Percentiles rank a stretch among this genome's conserved stretches.
Conservation (phyloP, 2,888 invertebrate species). For the Abscondita cerata region DNA sequence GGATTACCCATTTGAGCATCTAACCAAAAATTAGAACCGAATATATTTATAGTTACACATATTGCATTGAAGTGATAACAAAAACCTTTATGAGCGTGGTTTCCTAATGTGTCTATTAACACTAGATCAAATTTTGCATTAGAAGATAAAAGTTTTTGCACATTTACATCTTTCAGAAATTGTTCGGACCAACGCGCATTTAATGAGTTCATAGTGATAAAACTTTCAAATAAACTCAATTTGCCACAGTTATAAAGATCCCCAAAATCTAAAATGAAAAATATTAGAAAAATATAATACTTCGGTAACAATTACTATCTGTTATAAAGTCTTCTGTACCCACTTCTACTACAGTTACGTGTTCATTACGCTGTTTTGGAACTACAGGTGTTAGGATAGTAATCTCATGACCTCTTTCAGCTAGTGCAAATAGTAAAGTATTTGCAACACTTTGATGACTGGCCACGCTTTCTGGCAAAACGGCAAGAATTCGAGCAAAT, state of each 20-base stretch:
- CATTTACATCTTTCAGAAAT: slow-evolving; percentile 52
- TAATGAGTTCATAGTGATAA: slow-evolving; percentile 32
- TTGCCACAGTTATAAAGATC: no score
- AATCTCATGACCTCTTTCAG: slow-evolving; percentile 53
- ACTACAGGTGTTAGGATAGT: slow-evolving; percentile 8
- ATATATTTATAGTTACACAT: slow-evolving; percentile 52
- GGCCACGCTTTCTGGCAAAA: slow-evolving; percentile 42
- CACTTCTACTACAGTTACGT: slow-evolving; percentile 6
- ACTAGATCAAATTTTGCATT: slow-evolving; percentile 54
- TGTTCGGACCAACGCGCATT: slow-evolving; percentile 7
- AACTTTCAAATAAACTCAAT: background rate
- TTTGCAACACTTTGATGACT: slow-evolving; percentile 44
- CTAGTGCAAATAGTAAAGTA: slow-evolving; percentile 42
- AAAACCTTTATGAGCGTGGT: slow-evolving; percentile 58
- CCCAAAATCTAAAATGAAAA: background rate
- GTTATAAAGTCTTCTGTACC: background rate
- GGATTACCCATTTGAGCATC: slow-evolving; percentile 60
- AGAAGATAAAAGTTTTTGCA: slow-evolving; percentile 47
- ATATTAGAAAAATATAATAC: background rate
- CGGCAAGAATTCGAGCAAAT: slow-evolving; percentile 36
- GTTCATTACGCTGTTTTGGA: background rate
- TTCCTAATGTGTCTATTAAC: slow-evolving; percentile 59
- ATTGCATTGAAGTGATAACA: slow-evolving; percentile 51
- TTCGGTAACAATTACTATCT: background rate
- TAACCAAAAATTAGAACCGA: slow-evolving; percentile 56